These are phyloP conservation scores for Syngnathus floridae DNA, from an alignment of 2,113 vertebrate genomes.

Conservation along the genomic window DNA sequence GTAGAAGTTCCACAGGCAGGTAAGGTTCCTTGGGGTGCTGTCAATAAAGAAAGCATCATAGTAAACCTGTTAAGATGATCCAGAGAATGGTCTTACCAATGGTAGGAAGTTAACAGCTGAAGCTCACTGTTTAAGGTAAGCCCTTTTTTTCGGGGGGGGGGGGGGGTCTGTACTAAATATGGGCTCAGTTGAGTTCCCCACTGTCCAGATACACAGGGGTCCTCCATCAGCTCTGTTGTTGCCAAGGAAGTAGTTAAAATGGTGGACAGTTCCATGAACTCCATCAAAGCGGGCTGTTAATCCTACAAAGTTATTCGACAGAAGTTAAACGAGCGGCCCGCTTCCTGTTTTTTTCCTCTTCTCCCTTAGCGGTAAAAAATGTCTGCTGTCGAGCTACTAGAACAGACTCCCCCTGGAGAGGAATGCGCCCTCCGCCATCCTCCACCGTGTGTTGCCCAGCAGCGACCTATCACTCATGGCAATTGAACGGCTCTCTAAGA, in stretches of 20 bases:
- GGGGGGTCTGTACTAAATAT: background rate
- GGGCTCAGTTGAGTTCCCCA: background rate
- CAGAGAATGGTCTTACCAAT: no score
- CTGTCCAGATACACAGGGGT: background rate
- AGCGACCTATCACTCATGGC: conserved; percentile 64
- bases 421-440: conserved; percentile 53
- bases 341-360: background rate
- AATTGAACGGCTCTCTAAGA: conserved; percentile 59
- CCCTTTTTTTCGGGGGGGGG: background rate
- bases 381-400: conserved; percentile 21
- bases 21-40: no score
- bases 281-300: background rate
- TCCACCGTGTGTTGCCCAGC: conserved; percentile 49
- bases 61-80: no score
- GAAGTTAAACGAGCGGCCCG: conserved; percentile 17
- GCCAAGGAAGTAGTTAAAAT: conserved; percentile 66
- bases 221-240: conserved; percentile 56
- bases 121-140: no score
- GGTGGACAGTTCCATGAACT: conserved; percentile 42
- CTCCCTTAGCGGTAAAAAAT: conserved; percentile 20
- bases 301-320: conserved; percentile 16
- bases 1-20: no score
- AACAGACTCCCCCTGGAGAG: conserved; percentile 45
- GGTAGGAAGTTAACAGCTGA: no score
- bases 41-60: no score